Conservation (phyloP, 30 jellyfish, hydroid and myxozoan genomes). For the Aurelia aurita complex sp. Pacific region DNA sequence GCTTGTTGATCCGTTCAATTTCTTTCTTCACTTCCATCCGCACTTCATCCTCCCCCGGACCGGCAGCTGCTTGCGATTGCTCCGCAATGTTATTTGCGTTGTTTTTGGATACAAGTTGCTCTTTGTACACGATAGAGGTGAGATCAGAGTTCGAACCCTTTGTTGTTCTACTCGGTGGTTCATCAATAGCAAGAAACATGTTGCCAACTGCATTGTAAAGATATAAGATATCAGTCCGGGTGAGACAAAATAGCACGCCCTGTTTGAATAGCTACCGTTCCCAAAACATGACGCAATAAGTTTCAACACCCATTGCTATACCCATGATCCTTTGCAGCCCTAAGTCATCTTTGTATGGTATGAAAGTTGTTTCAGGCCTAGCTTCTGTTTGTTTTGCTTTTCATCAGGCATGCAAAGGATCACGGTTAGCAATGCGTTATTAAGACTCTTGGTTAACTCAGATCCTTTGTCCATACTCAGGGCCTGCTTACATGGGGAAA, state of each 20-base stretch:
- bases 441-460: no score
- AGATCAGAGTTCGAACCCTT: conserved; percentile 34
- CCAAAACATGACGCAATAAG: no score
- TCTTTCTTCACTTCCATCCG: conserved; percentile 44
- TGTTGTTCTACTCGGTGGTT: conserved; percentile 24
- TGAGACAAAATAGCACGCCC: not conserved
- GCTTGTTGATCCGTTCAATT: conserved; percentile 58
- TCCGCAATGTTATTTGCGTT: conserved; percentile 7
- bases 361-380: no score
- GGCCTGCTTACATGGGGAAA: no score
- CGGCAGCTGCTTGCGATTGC: conserved; percentile 24
- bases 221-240: not conserved
- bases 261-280: no score
- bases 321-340: no score
- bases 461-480: no score
- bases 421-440: no score
- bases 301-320: no score
- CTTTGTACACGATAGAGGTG: conserved; percentile 47
- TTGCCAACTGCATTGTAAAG: conserved; percentile 56
- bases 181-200: conserved; percentile 68
- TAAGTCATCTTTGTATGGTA: no score
- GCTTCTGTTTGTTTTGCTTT: no score
- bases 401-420: no score
- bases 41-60: conserved; percentile 43
- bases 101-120: conserved; percentile 4